Evolutionary conservation across 2,888 invertebrate species (phyloP), one percentile per base, ranked within the genome.

Genomic region (Eurois occulta): DNA sequence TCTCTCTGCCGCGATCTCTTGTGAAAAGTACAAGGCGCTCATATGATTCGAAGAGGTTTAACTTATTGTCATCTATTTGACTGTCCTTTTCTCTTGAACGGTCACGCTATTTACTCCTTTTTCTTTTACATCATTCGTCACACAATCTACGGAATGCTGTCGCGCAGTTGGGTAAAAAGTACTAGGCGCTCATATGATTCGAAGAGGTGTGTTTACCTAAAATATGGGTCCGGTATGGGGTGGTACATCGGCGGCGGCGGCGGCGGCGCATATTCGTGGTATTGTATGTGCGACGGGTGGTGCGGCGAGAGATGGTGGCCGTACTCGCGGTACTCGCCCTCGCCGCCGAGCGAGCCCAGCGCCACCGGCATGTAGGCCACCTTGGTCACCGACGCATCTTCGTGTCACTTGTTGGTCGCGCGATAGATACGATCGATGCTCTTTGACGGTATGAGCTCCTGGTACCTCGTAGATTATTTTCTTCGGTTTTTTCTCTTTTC

Each of bases 281-380:
- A 96, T 90, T 95, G 95, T 64, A 90, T 86, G 87, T 92, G 92
- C 87, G 91, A 92, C 92, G 94, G 92, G 93, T 95, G 95, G 90
- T 95, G 96, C 94, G 95, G 96, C 95, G 96, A 96, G 95, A 96
- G 94, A 94, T 94, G 95, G 91, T 95, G 95, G 91, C 91, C 91
- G 94, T 94, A 96, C 92, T 94, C 95, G 86, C 94, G 97, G 96
- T 95, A 97, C 97, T 97, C 97, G 97, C 97, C 97, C 97, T 97
- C 97, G 97, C 97, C 97, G 97, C 97, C 97, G 96, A 97, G 96
- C 96, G 97, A 97, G 97, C 97, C 97, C 97, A 97, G 97, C 96
- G 97, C 97, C 95, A 97, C 97, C 89, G 96, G 97, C 97, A 97
- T 97, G 96, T 97, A 97, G 95, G 97, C 97, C 97, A 97, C 97